These are phyloP conservation scores for Oscheius sp. DNA, from an alignment of 2,888 invertebrate genomes.

Conservation along the genomic window DNA sequence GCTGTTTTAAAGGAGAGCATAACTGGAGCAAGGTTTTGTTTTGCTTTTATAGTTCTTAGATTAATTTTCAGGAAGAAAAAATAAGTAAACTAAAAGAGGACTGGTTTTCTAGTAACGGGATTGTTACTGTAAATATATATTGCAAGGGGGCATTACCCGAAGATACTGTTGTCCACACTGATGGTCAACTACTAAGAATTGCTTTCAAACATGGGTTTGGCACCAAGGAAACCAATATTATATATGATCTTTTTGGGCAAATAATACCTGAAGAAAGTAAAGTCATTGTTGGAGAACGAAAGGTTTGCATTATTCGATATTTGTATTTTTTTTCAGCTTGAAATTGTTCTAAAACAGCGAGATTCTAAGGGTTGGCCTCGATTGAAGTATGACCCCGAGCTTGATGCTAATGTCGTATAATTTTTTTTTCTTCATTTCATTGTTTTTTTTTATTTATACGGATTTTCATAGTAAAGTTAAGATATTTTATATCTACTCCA, in stretches of 20 bases:
- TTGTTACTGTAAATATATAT: constrained; percentile 64
- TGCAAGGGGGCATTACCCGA: constrained; percentile 81
- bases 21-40: constrained; percentile 80
- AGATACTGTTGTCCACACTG: constrained; percentile 81
- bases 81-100: constrained; percentile 66
- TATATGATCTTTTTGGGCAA: constrained; percentile 66
- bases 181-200: constrained; percentile 77
- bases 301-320: constrained; percentile 33
- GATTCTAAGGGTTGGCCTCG: constrained; percentile 61
- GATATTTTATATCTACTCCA: background rate
- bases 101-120: constrained; percentile 64
- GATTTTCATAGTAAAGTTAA: no score
- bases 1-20: constrained; percentile 86
- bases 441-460: background rate
- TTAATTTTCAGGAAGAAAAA: constrained; percentile 55
- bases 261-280: constrained; percentile 57
- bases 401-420: constrained; percentile 25
- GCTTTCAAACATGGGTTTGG: constrained; percentile 63
- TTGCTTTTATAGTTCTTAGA: background rate
- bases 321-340: constrained; percentile 47
- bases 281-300: constrained; percentile 62
- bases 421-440: background rate
- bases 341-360: constrained; percentile 64
- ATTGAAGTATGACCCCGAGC: constrained; percentile 53
- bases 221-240: constrained; percentile 47